Conservation (phyloP, 2,113 vertebrate genomes). For the Oophaga pumilio region DNA sequence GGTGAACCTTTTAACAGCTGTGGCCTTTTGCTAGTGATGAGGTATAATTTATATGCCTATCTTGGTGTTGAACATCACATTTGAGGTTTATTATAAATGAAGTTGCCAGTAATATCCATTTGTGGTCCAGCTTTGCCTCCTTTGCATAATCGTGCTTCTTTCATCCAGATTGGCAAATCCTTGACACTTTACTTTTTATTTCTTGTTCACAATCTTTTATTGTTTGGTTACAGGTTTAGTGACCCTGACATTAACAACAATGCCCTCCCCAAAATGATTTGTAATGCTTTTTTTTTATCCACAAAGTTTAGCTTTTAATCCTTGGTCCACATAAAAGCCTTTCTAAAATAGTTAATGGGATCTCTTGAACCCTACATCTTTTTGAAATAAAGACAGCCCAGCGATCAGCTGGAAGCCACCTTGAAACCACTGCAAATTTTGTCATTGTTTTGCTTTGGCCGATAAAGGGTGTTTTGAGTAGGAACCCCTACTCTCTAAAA, state of each 20-base stretch:
- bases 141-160: background rate
- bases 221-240: background rate
- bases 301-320: no score
- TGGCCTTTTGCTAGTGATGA: conserved; percentile 58
- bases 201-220: background rate
- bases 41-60: conserved; percentile 25
- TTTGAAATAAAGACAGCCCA: no score
- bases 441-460: no score
- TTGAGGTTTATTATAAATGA: conserved; percentile 6
- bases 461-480: no score
- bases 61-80: background rate
- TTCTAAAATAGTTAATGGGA: no score
- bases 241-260: background rate
- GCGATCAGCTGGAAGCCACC: no score
- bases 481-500: no score
- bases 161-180: background rate
- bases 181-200: background rate
- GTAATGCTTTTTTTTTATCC: background rate
- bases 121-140: background rate
- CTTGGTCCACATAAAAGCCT: no score
- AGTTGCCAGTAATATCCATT: background rate
- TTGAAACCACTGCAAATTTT: no score
- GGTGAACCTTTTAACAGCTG: conserved; percentile 32
- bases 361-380: no score
- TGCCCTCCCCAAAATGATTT: background rate